A percentile compares a stretch with the other conserved stretches of the same genome.
These are phyloP conservation scores for Onchidella celtica DNA, from an alignment of 2,888 invertebrate genomes.

Conservation along the genomic window DNA sequence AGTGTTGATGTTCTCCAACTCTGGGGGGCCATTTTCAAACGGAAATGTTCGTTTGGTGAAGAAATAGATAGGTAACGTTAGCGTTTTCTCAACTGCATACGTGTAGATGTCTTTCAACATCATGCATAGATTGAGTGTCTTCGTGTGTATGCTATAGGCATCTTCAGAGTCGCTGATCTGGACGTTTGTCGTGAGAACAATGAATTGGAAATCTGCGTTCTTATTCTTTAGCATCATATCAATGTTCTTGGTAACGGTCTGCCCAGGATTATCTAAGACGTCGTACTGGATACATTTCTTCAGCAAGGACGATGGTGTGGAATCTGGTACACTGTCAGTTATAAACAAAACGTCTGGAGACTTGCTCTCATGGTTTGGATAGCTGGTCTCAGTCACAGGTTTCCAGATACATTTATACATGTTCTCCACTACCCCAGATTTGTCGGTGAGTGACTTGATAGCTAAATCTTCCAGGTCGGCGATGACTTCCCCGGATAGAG, in stretches of 20 bases:
- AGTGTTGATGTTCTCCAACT: conserved; percentile 42
- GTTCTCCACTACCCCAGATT: conserved; percentile 45
- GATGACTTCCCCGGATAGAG: conserved; percentile 58
- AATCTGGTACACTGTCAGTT: conserved; percentile 30
- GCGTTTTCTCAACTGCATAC: conserved; percentile 33
- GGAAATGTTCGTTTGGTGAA: conserved; percentile 49
- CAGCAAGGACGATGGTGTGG: not conserved
- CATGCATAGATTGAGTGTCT: conserved; percentile 44
- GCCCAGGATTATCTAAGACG: not conserved
- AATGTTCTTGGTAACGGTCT: conserved; percentile 6
- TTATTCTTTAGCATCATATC: conserved; percentile 32
- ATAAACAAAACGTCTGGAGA: conserved; percentile 43
- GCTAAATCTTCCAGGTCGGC: conserved; percentile 57
- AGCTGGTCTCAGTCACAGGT: conserved; percentile 10
- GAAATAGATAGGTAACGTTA: conserved; percentile 37
- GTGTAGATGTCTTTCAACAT: conserved; percentile 39
- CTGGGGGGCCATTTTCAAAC: not conserved
- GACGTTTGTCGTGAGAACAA: conserved; percentile 28
- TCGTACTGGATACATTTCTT: conserved; percentile 46
- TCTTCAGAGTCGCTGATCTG: conserved; percentile 38
- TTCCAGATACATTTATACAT: conserved; percentile 51
- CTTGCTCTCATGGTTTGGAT: conserved; percentile 3
- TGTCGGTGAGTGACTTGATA: conserved; percentile 49
- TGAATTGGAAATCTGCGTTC: conserved; percentile 21
- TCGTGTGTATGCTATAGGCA: conserved; percentile 38